Evolutionary conservation across 1,140 invertebrate genomes (phyloP).

Genomic region (Drosophila malerkotliana): DNA sequence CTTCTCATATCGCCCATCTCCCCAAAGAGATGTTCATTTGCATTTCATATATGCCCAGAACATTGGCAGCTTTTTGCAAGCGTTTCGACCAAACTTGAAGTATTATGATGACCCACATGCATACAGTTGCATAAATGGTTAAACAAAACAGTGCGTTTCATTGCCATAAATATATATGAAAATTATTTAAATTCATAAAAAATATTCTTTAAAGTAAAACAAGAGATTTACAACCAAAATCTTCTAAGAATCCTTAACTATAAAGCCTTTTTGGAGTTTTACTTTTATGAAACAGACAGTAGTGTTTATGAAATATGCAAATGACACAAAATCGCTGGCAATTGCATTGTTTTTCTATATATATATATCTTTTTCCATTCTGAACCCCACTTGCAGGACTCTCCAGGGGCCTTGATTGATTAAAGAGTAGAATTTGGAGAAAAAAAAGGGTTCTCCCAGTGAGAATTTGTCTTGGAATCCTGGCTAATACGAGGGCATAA

Average conservation of each 20-base stretch:
- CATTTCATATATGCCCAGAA: constrained; percentile 8
- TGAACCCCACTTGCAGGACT: neutral
- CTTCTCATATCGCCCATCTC: constrained; percentile 15
- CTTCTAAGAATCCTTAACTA: neutral
- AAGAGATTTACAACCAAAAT: neutral
- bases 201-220: no score
- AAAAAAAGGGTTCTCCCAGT: neutral
- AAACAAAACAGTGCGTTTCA: constrained; percentile 1
- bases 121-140: constrained; percentile 1
- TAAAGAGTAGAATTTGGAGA: neutral
- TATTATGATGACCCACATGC: constrained; percentile 33
- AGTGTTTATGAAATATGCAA: constrained; percentile 63
- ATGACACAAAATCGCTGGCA: constrained; percentile 45
- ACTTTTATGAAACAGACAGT: constrained; percentile 13
- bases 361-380: no score
- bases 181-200: neutral
- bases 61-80: constrained; percentile 27
- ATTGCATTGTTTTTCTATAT: constrained; percentile 7
- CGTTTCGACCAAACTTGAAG: constrained; percentile 34
- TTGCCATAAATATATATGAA: neutral
- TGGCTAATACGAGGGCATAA: constrained; percentile 25
- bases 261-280: neutral
- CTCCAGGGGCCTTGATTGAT: constrained; percentile 12
- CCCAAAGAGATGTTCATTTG: constrained; percentile 41
- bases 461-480: constrained; percentile 32